Evolutionary conservation across 2,797 vertebrate species (phyloP), one percentile per base, ranked within the genome.

Genomic region (Myotis pilosus): DNA sequence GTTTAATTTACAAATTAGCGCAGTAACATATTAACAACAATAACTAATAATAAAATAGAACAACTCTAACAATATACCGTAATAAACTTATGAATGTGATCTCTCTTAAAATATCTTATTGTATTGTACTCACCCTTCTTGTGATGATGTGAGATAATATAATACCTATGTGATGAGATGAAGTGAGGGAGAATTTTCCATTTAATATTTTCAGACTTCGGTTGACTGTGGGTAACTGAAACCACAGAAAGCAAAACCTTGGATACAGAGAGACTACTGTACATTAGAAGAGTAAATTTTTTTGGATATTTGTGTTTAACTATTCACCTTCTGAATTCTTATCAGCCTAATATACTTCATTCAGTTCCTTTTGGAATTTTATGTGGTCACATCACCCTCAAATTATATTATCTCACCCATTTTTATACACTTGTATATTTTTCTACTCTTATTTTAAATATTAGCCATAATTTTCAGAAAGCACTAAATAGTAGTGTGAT

Each of bases 401-500:
- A 57, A 51, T 80, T 47, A 22, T 53, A 30, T 57, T 55, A 41
- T 84, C 53, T 91, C 30, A 47, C 28, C n/a, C 82, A 7, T 33
- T 12, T 25, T 87, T 84, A 30, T 36, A 66, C 8, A 28, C 12
- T 49, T 79, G 19, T 44, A 5, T 57, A 17, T 66, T 51, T 94
- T 94, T 93, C 57, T 86, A 17, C 12, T 74, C 16, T 83, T 60
- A 72, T 28, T 83, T 87, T 55, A n/a, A n/a, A n/a, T n/a, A 38
- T 83, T 91, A 78, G 41, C 79, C 41, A 71, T 10, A 23, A 47
- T 75, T 94, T 79, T 83, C 64, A 80, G 80, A 75, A 87, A 94
- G 13, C 36, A 20, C 57, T 30, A 8, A 25, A 33, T 74, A 44
- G 6, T 36, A 57, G 74, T 55, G 5, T 51, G 30, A 72, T 71